phyloP scores from a whole-genome alignment of 2,888 invertebrate genomes.

The Pterostichus madidus region DNA sequence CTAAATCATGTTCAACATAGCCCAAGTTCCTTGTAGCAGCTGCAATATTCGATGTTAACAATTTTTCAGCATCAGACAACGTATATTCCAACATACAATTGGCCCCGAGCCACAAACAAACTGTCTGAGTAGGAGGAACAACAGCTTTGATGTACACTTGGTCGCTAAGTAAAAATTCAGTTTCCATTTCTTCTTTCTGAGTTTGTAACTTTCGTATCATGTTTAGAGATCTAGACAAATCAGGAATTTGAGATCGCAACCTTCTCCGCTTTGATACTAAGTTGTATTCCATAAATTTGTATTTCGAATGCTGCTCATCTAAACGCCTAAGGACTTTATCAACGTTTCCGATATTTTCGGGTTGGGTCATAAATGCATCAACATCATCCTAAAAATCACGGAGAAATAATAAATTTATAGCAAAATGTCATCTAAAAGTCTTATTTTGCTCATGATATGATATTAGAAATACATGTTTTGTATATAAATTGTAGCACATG shows the following conservation, averaged over 20 bases:
- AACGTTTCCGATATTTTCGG: constrained; percentile 90
- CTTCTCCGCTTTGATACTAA: constrained; percentile 91
- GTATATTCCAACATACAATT: constrained; percentile 99
- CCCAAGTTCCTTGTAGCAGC: constrained; percentile 91
- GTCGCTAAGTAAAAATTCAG: constrained; percentile 95
- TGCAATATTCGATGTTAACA: constrained; percentile 90
- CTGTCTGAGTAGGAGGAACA: constrained; percentile 93
- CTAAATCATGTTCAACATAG: constrained; percentile 94
- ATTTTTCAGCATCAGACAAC: constrained; percentile 91
- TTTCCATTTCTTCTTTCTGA: constrained; percentile 89
- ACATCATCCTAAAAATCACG: constrained; percentile 89
- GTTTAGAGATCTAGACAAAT: constrained; percentile 92
- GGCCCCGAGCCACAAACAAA: constrained; percentile 91
- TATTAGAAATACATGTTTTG: constrained; percentile 29
- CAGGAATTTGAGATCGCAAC: constrained; percentile 95
- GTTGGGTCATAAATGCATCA: constrained; percentile 91
- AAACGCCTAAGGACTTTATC: constrained; percentile 91
- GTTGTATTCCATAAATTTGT: constrained; percentile 98
- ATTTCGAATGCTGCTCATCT: constrained; percentile 97
- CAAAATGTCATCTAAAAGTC: constrained; percentile 66
- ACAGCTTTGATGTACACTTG: constrained; percentile 89
- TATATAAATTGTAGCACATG: constrained; percentile 44
- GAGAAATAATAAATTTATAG: constrained; percentile 62
- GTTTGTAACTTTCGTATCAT: constrained; percentile 93
- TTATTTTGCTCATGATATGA: constrained; percentile 14